Evolutionary conservation across 2,888 invertebrate genomes (phyloP).

Genomic region (Agrochola lychnidis): DNA sequence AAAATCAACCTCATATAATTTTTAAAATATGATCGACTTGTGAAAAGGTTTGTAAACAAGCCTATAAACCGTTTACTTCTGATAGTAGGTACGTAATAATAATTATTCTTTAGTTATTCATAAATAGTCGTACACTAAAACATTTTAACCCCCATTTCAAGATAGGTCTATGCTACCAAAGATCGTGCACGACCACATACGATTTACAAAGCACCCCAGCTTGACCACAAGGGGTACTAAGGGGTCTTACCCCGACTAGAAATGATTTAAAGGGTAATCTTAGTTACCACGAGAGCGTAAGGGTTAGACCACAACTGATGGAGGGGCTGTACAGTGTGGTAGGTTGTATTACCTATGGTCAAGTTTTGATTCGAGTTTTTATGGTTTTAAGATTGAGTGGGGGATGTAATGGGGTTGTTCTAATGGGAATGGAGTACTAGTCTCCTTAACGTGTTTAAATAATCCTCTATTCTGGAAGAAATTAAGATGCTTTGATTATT

Average conservation of each 20-base stretch:
- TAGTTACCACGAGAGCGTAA: slow-evolving; percentile 50
- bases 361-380: slow-evolving; percentile 52
- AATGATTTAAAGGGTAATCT: slow-evolving; percentile 66
- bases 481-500: neutral
- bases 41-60: no score
- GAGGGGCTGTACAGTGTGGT: slow-evolving; percentile 28
- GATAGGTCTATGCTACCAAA: slow-evolving; percentile 17
- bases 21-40: no score
- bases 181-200: slow-evolving; percentile 52
- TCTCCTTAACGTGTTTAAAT: neutral
- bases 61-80: neutral
- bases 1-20: no score
- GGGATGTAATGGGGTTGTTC: neutral
- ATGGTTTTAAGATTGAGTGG: slow-evolving; percentile 19
- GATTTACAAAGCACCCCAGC: slow-evolving; percentile 56
- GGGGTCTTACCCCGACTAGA: slow-evolving; percentile 53
- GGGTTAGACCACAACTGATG: slow-evolving; percentile 58
- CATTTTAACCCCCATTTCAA: slow-evolving; percentile 17
- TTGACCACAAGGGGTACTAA: slow-evolving; percentile 57
- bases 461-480: neutral
- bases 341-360: slow-evolving; percentile 34
- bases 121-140: neutral
- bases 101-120: neutral
- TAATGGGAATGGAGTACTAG: neutral
- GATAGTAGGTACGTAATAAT: neutral